These are phyloP conservation scores for silkworm (Bombyx mori) DNA, from an alignment of 1,140 invertebrate genomes.

Conservation along the genomic window ASM3026992v2 NC_085111.1:4899001-4899500, in stretches of 20 bases:
- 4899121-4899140: slow-evolving; percentile 54
- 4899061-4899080: slow-evolving; percentile 35
- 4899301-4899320: not conserved
- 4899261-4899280: not conserved
- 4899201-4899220: not conserved
- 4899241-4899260: not conserved
- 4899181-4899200: not conserved
- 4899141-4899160: slow-evolving; percentile 52
- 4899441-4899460: no score
- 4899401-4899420: no score
- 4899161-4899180: slow-evolving; percentile 37
- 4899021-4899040: slow-evolving; percentile 31
- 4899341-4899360: no score
- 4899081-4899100: slow-evolving; percentile 8
- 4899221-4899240: no score
- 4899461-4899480: no score
- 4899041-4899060: slow-evolving; percentile 21
- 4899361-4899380: no score
- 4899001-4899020: slow-evolving; percentile 42
- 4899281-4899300: not conserved
- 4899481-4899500: no score
- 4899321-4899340: no score
- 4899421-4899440: no score
- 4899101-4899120: slow-evolving; percentile 37
- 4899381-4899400: no score